phyloP scores from a whole-genome alignment of 2,113 vertebrate genomes.

The Dicrurus megarhynchus region DNA sequence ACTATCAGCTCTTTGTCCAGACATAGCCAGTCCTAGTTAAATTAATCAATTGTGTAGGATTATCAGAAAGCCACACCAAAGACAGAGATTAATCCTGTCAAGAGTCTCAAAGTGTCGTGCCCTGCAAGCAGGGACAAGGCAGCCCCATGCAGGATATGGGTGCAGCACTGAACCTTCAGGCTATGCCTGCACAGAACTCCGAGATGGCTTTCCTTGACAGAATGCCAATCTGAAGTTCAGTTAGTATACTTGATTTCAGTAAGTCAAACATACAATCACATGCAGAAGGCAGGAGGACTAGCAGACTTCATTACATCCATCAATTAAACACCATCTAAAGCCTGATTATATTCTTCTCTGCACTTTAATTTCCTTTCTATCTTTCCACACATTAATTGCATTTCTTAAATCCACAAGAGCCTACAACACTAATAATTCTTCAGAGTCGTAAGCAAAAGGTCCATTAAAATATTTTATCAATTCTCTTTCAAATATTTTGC shows the following conservation, averaged over 20 bases:
- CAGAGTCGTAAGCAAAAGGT: not conserved
- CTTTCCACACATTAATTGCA: not conserved
- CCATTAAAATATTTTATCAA: not conserved
- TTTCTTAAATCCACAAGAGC: not conserved
- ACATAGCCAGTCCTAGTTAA: not conserved
- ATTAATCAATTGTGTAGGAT: not conserved
- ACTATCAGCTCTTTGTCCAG: not conserved
- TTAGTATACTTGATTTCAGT: not conserved
- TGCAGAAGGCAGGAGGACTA: not conserved
- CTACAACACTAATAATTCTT: not conserved
- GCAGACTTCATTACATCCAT: not conserved
- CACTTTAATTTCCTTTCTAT: not conserved
- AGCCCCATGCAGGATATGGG: not conserved
- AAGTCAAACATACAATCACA: not conserved
- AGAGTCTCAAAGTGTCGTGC: not conserved
- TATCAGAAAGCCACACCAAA: constrained; percentile 5
- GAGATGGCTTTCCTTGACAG: not conserved
- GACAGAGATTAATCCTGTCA: not conserved
- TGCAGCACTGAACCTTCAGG: not conserved
- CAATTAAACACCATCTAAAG: not conserved
- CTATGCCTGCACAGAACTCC: not conserved
- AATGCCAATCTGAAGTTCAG: not conserved
- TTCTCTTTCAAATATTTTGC: not conserved
- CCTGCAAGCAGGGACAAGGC: not conserved
- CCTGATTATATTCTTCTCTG: not conserved